Percentiles rank a stretch among this genome's conserved stretches.
Conservation (phyloP, 2,888 invertebrate genomes). For the Drosophila helvetica region DNA sequence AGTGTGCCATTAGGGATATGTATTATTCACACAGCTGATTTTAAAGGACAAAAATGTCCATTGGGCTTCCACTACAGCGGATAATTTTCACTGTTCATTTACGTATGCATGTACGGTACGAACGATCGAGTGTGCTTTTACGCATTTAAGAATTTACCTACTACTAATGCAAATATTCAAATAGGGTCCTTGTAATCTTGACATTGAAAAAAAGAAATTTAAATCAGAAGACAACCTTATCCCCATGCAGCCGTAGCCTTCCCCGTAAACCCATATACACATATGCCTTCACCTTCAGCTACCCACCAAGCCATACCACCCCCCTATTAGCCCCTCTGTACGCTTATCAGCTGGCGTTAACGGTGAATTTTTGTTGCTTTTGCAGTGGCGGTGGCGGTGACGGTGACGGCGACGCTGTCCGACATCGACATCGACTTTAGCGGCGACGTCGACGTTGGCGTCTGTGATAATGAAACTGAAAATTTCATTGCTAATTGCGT, state of each 20-base stretch:
- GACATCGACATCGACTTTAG: constrained; percentile 1
- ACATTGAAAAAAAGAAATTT: constrained; percentile 59
- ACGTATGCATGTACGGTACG: background rate
- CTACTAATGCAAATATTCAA: constrained; percentile 29
- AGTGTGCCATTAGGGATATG: too few species aligned
- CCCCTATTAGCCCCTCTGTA: background rate
- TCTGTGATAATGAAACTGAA: constrained; percentile 75
- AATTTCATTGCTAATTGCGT: constrained; percentile 80
- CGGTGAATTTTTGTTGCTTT: constrained; percentile 37
- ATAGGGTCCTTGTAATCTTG: constrained; percentile 74
- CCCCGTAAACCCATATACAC: constrained; percentile 1
- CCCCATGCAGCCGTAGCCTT: background rate
- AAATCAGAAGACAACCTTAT: background rate
- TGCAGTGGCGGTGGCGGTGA: constrained; percentile 24
- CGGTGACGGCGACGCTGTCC: constrained; percentile 31
- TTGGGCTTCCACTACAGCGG: background rate
- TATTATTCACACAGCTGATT: too few species aligned
- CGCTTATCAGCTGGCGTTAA: constrained; percentile 23
- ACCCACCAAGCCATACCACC: background rate
- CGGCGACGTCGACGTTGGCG: constrained; percentile 32
- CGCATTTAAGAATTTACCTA: background rate
- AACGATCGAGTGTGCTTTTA: background rate
- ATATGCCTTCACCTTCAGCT: background rate
- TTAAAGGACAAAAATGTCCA: too few species aligned
- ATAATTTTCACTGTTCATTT: background rate